Evolutionary conservation across 2,113 vertebrate genomes (phyloP).

Genomic region (Pluvianellus socialis): DNA sequence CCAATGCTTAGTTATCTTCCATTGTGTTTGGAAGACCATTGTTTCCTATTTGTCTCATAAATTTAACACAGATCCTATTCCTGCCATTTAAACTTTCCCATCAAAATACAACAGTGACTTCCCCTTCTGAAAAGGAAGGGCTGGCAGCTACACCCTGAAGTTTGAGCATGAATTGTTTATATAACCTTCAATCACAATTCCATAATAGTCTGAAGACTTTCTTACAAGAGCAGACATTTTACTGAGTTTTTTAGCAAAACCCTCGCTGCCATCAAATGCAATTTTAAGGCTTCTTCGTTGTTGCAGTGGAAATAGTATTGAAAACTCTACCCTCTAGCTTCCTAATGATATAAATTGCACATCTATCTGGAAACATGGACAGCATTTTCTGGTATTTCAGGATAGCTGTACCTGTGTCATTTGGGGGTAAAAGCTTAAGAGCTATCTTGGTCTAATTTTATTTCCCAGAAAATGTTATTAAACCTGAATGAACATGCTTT

Average conservation of each 20-base stretch:
- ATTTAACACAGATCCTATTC: slow-evolving; percentile 59
- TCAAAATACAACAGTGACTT: slow-evolving; percentile 59
- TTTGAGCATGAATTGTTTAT: slow-evolving; percentile 59
- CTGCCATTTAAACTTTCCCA: slow-evolving; percentile 59
- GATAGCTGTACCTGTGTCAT: background rate
- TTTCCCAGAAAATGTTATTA: slow-evolving; percentile 11
- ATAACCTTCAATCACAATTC: slow-evolving; percentile 64
- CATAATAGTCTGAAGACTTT: slow-evolving; percentile 37
- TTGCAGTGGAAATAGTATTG: background rate
- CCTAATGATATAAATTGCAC: background rate
- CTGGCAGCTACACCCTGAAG: slow-evolving; percentile 63
- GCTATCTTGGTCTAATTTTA: background rate
- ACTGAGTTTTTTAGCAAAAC: slow-evolving; percentile 14
- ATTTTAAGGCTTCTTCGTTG: background rate
- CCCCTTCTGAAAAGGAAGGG: slow-evolving; percentile 65
- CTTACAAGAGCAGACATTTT: slow-evolving; percentile 39
- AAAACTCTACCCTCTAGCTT: background rate
- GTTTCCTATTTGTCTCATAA: slow-evolving; percentile 70
- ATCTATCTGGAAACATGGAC: background rate
- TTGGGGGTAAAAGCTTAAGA: background rate
- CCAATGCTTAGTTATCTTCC: slow-evolving; percentile 61
- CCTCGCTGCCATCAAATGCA: background rate
- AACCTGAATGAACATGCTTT: background rate
- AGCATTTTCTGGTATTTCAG: background rate
- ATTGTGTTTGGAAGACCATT: slow-evolving; percentile 64